Base-by-base conservation (phyloP, 2,797 vertebrate species). In the Tapera naevia region DNA sequence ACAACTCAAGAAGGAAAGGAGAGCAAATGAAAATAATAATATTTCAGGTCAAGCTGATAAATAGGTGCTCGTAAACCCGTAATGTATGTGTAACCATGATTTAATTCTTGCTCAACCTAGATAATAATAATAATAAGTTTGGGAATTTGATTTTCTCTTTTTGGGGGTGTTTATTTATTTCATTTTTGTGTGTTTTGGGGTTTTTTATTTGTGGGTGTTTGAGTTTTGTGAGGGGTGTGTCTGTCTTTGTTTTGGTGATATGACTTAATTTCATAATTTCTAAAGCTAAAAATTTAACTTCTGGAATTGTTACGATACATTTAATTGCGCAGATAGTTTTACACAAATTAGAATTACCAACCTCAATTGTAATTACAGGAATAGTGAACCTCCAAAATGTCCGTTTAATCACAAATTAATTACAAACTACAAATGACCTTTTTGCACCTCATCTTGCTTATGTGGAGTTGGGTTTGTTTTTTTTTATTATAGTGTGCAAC, bases 81-180 rank as follows among this genome's bases (percentile, higher is more conserved):
- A 46, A n/a, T 3, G 45, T 18, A 45, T 19, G 51, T 23, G 3
- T 9, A 54, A 41, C 9, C 56, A 7, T 65, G 25, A 12, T 25
- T 18, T 22, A 65, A 65, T 43, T 79, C 14, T 25, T 41, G n/a
- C 1, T 11, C 10, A 72, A 19, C 1, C 32, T 53, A 8, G 3
- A 11, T 6, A 89, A 51, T 37, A 56, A 57, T 9, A 72, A 28
- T 64, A 58, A 27, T 28, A 43, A 27, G 0, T 43, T 35, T 43
- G 17, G 5, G 1, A 62, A 2, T 11, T 8, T n/a, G 41, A 37
- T 35, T 3, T 16, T 32, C n/a, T 27, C n/a, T 41, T 10, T 10
- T 39, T 39, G 39, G 39, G 2, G 11, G 1, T 9, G 5, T 35
- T 46, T 2, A n/a, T 32, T 30, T 43, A 3, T 0, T 50, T 18